Evolutionary conservation across 1,140 invertebrate species (phyloP), one percentile per base, ranked within the genome.

Genomic region (Listronotus bonariensis): DNA sequence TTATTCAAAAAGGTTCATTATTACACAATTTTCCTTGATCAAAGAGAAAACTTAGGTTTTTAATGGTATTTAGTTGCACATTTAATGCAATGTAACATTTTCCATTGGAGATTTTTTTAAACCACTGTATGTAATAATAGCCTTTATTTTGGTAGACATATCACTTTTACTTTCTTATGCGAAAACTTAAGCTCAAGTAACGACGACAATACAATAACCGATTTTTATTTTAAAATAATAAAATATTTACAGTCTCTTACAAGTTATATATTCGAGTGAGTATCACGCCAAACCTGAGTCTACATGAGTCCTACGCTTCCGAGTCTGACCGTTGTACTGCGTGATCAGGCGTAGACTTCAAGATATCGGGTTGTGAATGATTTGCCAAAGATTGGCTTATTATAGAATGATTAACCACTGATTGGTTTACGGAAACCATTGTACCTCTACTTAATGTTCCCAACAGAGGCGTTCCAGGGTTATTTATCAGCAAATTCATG

Each of bases 401-500:
- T 74, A 82, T 78, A 74, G 82, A 81, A 38, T 76, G 75, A 51
- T 77, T 77, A 5, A 77, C 76, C 17, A 78, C 65, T 76, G 81
- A 81, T 77, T 83, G 78, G 77, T 82, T 74, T 71, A 83, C 78
- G 71, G 77, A 78, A 17, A 78, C 76, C 72, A 78, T 77, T 5
- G 77, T 78, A 9, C 77, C 77, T 77, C 91, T 83, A 4, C 89
- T 91, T 11, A 92, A 80, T 0, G 91, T 92, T 69, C 90, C 90
- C 82, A 91, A 88, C 70, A 91, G 86, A 0, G 91, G 91, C 0
- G 91, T 93, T 6, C 89, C 90, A 0, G 89, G 86, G 17, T 86
- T 84, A 56, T 88, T 86, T 2, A 89, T 89, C 64, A 93, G 75
- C 0, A 92, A 90, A 80, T 97, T 97, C 89, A 97, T 97, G 77